phyloP scores from a whole-genome alignment of 2,888 invertebrate genomes.

The Athalia circularis region DNA sequence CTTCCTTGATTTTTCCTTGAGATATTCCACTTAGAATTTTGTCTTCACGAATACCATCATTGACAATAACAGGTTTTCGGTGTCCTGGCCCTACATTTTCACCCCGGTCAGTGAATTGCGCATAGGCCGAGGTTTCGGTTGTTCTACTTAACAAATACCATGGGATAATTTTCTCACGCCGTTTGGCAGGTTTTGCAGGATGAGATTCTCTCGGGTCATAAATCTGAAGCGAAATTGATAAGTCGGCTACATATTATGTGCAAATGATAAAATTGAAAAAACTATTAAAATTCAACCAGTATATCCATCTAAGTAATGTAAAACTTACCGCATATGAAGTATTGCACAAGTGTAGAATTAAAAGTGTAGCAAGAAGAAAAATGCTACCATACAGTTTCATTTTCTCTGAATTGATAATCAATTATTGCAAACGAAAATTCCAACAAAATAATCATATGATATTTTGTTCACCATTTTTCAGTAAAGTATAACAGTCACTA shows the following conservation, averaged over 20 bases:
- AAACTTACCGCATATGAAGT: slow-evolving; percentile 25
- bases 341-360: slow-evolving; percentile 9
- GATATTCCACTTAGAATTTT: neutral
- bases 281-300: neutral
- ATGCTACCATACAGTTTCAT: slow-evolving; percentile 17
- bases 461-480: neutral
- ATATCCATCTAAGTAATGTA: neutral
- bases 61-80: slow-evolving; percentile 22
- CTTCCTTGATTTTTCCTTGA: slow-evolving; percentile 16
- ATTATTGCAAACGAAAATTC: neutral
- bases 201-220: slow-evolving; percentile 56
- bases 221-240: slow-evolving; percentile 52
- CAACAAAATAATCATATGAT: neutral
- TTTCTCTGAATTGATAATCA: neutral
- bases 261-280: neutral
- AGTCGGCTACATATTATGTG: neutral
- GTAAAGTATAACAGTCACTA: neutral
- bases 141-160: slow-evolving; percentile 55
- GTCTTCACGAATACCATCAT: slow-evolving; percentile 4
- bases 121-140: slow-evolving; percentile 27
- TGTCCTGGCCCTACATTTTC: neutral
- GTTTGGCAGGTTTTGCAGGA: slow-evolving; percentile 59
- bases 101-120: slow-evolving; percentile 10
- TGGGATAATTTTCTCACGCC: slow-evolving; percentile 57
- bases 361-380: neutral